phyloP scores from a whole-genome alignment of 1,140 invertebrate genomes.

The Planococcus citri region DNA sequence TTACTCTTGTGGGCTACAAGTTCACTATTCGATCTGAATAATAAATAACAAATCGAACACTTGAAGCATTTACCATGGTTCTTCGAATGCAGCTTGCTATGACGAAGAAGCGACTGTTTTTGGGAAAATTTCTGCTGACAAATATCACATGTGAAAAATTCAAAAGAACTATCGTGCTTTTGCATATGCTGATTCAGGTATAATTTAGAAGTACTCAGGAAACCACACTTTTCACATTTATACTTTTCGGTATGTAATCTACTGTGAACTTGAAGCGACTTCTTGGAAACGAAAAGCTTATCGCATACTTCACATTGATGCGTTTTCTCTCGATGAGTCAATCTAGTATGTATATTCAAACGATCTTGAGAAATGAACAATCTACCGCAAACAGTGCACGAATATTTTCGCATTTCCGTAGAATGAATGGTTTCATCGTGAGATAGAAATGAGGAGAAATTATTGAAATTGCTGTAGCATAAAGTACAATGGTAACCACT shows the following conservation, averaged over 20 bases:
- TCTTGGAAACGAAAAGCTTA: not conserved
- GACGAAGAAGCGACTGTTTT: not conserved
- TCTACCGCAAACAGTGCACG: not conserved
- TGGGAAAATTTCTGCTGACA: not conserved
- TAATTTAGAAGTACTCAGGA: not conserved
- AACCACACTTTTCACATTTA: constrained; percentile 5
- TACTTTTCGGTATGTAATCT: not conserved
- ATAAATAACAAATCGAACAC: not conserved
- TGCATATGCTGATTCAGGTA: not conserved
- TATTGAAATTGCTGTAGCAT: not conserved
- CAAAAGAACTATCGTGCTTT: not conserved
- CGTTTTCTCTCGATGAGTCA: not conserved
- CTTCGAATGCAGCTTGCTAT: not conserved
- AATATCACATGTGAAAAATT: not conserved
- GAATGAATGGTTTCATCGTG: not conserved
- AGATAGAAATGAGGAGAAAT: not conserved
- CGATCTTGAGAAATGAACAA: not conserved
- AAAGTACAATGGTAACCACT: not conserved
- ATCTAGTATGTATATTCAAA: not conserved
- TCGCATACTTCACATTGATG: not conserved
- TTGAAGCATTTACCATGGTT: not conserved
- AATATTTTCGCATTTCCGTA: not conserved
- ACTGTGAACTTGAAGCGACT: not conserved
- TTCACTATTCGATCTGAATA: not conserved
- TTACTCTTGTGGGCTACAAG: not conserved